Base-by-base conservation (phyloP, 2,113 vertebrate species). In the Menidia beryllina region DNA sequence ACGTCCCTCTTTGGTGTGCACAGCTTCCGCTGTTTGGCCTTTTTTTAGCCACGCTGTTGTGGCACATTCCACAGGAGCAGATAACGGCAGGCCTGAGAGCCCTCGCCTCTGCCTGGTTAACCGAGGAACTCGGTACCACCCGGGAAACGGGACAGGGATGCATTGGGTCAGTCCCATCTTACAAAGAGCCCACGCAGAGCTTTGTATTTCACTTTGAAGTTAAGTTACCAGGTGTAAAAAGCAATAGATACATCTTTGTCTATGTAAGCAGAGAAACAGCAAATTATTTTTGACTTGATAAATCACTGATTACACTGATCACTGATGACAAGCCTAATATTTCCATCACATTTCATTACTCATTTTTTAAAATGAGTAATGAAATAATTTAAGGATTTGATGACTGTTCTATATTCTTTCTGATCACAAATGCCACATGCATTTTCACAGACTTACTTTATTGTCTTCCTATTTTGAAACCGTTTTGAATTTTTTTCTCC, bases 1-100 rank as follows among this genome's bases (percentile, higher is more conserved):
- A 71, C 75, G 43, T 77, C 72, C 79, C 85, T 82, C 81, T 80
- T 75, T 82, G 87, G 86, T 57, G 39, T 57, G 75, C 61, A 69
- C 69, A 34, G 81, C 86, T 91, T 87, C 88, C 83, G 75, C 82
- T 57, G 83, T 75, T 83, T 66, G 56, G 85, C 71, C 92, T 93
- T 94, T 91, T 92, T 93, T 92, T 94, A 94, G 91, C 89, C 80
- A 45, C 77, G 88, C 88, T 87, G 88, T 82, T 91, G 86, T 77
- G 86, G 91, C 91, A 92, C 90, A 93, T 92, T 93, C 92, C 91
- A 72, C 71, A 84, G 84, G 80, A 86, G 90, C 68, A 92, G 92
- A 93, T 93, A 93, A 93, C 80, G 76, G 82, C 70, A 0, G 60
- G 58, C 73, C 72, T 36, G 53, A 34, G 57, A 82, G 81, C 67